Conservation (phyloP, 2,888 invertebrate species). For the Leptinotarsa rubiginosa region DNA sequence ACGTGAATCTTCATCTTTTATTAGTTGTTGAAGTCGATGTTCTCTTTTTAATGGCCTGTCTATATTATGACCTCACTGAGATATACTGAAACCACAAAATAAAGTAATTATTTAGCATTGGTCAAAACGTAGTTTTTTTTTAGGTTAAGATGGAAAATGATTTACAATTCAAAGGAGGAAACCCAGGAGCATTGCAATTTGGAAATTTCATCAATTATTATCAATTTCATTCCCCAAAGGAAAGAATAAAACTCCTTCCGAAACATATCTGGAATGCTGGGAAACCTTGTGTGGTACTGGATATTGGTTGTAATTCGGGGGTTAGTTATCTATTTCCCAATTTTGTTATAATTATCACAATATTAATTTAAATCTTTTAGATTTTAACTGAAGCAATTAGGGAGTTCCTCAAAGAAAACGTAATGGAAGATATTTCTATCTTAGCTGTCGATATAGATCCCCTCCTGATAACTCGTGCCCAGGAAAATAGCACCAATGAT, state of each 20-base stretch:
- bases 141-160: background rate
- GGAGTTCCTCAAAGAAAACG: conserved; percentile 67
- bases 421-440: conserved; percentile 65
- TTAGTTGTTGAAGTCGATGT: no score
- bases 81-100: no score
- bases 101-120: no score
- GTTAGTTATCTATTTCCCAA: conserved; percentile 62
- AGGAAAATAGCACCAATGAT: conserved; percentile 66
- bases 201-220: conserved; percentile 93
- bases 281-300: conserved; percentile 53
- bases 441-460: conserved; percentile 84
- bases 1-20: no score
- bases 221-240: conserved; percentile 79
- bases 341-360: background rate
- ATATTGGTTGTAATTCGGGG: conserved; percentile 86
- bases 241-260: conserved; percentile 75
- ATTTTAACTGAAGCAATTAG: conserved; percentile 75
- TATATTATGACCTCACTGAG: no score
- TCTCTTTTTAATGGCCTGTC: no score
- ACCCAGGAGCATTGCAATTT: conserved; percentile 82
- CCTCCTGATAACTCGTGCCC: conserved; percentile 76
- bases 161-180: conserved; percentile 67
- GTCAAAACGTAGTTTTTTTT: no score
- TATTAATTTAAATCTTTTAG: conserved; percentile 61
- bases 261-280: conserved; percentile 62